Base-by-base conservation (phyloP, 2,888 invertebrate species). In the Dicroscelio sp. region DNA sequence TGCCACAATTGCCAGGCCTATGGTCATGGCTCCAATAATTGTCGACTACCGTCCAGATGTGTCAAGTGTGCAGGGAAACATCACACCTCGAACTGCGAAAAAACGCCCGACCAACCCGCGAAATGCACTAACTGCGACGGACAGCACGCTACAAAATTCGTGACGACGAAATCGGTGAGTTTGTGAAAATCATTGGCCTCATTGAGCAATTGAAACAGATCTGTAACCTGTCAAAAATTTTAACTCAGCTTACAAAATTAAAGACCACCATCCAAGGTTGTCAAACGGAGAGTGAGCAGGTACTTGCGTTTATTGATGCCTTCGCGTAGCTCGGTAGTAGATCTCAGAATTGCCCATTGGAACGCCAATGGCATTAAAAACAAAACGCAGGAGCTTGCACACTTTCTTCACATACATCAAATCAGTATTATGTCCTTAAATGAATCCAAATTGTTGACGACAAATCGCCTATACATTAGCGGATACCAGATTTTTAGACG, bases 321-420 rank as follows among this genome's bases (percentile, higher is more conserved):
- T n/a, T 43, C 31, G 6, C 48, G 60, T 65, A 65, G 48, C 4
- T n/a, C 35, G 5, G 1, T 63, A 8, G 10, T 14, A 30, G 20
- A 63, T 12, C 12, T 84, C 6, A 84, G 43, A n/a, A 58, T 86
- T 33, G 78, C 78, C 5, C 86, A 86, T 30, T 78, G 86, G 86
- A 78, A 86, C 60, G 78, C 86, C 30, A 86, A 86, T 25, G 14
- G 86, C 23, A 58, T 86, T 30, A 52, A 17, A 65, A 38, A 23
- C 48, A 85, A 85, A 76, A 58, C 38, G 4, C 63, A 71, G 23
- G 86, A 86, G 52, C 35, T 86, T 10, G 69, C 30, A 17, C 23
- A 63, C 14, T 86, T 79, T 25, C 25, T 86, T 3, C 1, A 71
- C 23, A 25, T 23, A 69, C 48, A 86, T 33, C 33, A 79, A 2